phyloP scores from a whole-genome alignment of 2,797 vertebrate genomes.

The Jordanella pulchra region DNA sequence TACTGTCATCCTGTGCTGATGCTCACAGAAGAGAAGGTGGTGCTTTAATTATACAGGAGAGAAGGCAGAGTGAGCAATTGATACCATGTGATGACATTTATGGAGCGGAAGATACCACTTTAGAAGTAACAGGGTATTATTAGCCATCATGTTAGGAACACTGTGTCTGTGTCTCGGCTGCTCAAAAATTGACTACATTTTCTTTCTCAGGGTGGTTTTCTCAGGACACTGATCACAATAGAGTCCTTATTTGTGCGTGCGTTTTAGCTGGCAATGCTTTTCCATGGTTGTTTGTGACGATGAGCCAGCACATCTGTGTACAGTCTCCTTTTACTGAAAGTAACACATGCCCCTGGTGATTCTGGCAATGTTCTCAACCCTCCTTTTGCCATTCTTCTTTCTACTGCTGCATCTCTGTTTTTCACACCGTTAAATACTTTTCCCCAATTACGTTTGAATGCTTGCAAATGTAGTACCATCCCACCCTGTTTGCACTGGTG shows the following conservation, averaged over 20 bases:
- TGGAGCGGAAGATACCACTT: conserved; percentile 55
- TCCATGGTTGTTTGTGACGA: conserved; percentile 72
- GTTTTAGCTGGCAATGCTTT: conserved; percentile 63
- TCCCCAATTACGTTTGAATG: conserved; percentile 68
- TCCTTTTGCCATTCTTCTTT: conserved; percentile 37
- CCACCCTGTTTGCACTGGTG: conserved; percentile 49
- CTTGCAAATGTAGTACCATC: conserved; percentile 65
- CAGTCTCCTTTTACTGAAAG: conserved; percentile 53
- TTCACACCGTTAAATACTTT: conserved; percentile 53
- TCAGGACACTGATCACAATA: conserved; percentile 58
- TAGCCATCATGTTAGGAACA: conserved; percentile 45
- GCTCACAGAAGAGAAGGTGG: conserved; percentile 43
- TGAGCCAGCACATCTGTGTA: conserved; percentile 74
- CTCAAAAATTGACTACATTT: conserved; percentile 30
- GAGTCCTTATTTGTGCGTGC: conserved; percentile 63
- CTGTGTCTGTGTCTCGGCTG: conserved; percentile 23
- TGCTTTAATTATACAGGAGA: conserved; percentile 61
- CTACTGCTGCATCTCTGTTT: conserved; percentile 45
- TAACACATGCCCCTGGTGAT: conserved; percentile 71
- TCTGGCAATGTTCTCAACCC: conserved; percentile 59
- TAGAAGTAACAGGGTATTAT: conserved; percentile 49
- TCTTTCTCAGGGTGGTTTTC: conserved; percentile 23
- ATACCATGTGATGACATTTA: conserved; percentile 66
- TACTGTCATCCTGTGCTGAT: conserved; percentile 42
- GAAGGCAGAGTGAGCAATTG: conserved; percentile 43